These are phyloP conservation scores for Rhyacophila brunnea DNA, from an alignment of 1,140 invertebrate genomes.

Conservation along the genomic window DNA sequence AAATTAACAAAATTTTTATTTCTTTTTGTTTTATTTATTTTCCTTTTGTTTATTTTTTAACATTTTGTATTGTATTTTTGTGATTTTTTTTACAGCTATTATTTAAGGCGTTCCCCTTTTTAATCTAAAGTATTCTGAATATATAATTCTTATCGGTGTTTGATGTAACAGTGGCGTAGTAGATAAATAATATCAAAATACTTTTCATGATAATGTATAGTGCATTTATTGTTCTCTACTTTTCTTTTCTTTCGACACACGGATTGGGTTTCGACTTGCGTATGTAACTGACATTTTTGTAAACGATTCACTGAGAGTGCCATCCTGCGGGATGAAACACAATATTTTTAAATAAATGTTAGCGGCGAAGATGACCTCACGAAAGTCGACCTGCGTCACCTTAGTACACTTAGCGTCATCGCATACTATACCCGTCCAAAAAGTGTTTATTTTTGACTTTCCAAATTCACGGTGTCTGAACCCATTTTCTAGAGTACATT, in stretches of 20 bases:
- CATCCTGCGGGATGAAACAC: too few relatives aligned
- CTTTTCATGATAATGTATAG: slow-evolving; percentile 29
- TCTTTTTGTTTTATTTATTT: slow-evolving; percentile 43
- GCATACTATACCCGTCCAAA: slow-evolving; percentile 20
- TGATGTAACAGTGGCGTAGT: slow-evolving; percentile 36
- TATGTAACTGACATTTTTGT: neutral
- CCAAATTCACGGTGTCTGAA: neutral
- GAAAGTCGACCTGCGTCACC: too few relatives aligned
- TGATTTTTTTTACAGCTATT: slow-evolving; percentile 33
- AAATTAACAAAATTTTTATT: slow-evolving; percentile 53
- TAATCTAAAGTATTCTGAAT: slow-evolving; percentile 50
- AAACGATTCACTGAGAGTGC: too few relatives aligned
- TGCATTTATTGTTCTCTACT: slow-evolving; percentile 15
- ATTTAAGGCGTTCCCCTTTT: slow-evolving; percentile 10
- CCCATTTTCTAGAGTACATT: slow-evolving; percentile 24
- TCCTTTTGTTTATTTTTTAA: slow-evolving; percentile 34
- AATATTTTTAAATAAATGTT: neutral
- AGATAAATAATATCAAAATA: slow-evolving; percentile 32
- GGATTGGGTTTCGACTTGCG: neutral
- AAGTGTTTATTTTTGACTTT: slow-evolving; percentile 17
- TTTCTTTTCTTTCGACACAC: neutral
- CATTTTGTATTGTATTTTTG: slow-evolving; percentile 35
- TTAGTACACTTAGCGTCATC: too few relatives aligned
- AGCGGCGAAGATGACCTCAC: too few relatives aligned
- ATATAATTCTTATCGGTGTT: slow-evolving; percentile 36